phyloP scores from a whole-genome alignment of 1,140 invertebrate genomes.

The Drosophila nasuta region DNA sequence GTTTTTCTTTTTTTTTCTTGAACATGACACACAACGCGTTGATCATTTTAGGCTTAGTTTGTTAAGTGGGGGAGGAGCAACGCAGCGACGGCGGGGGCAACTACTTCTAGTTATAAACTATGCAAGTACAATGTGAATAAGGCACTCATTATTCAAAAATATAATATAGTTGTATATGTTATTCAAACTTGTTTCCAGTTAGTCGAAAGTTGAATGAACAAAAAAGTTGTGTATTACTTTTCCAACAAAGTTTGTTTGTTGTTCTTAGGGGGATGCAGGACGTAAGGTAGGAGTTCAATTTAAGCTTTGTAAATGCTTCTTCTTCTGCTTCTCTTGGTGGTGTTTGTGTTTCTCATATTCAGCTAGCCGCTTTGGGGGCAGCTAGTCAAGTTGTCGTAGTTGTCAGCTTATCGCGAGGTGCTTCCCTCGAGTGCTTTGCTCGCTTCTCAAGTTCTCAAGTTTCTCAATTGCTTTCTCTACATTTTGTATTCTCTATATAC shows the following conservation, averaged over 20 bases:
- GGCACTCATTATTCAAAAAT: slow-evolving; percentile 26
- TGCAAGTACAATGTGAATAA: slow-evolving; percentile 52
- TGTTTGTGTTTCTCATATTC: background rate
- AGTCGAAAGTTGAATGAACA: slow-evolving; percentile 42
- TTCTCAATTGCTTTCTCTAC: slow-evolving; percentile 31
- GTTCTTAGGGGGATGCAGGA: background rate
- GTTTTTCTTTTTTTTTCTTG: slow-evolving; percentile 48
- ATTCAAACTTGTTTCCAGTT: slow-evolving; percentile 6
- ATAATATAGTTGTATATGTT: slow-evolving; percentile 8
- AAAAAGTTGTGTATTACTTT: slow-evolving; percentile 15
- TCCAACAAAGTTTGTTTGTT: background rate
- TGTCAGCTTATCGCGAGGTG: background rate
- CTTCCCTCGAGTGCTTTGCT: slow-evolving; percentile 8
- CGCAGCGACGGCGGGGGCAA: background rate
- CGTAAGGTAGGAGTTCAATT: background rate
- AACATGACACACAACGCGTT: slow-evolving; percentile 64
- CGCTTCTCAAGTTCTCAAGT: background rate
- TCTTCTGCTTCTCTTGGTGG: background rate
- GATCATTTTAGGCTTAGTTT: slow-evolving; percentile 46
- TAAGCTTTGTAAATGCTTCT: slow-evolving; percentile 45
- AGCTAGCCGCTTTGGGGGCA: background rate
- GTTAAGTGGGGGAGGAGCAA: slow-evolving; percentile 13
- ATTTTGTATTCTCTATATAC: slow-evolving; percentile 35
- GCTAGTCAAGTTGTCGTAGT: slow-evolving; percentile 1
- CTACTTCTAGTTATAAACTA: slow-evolving; percentile 50